These are phyloP conservation scores for Lordiphosa clarofinis DNA, from an alignment of 1,140 invertebrate species.

Conservation along the genomic window DNA sequence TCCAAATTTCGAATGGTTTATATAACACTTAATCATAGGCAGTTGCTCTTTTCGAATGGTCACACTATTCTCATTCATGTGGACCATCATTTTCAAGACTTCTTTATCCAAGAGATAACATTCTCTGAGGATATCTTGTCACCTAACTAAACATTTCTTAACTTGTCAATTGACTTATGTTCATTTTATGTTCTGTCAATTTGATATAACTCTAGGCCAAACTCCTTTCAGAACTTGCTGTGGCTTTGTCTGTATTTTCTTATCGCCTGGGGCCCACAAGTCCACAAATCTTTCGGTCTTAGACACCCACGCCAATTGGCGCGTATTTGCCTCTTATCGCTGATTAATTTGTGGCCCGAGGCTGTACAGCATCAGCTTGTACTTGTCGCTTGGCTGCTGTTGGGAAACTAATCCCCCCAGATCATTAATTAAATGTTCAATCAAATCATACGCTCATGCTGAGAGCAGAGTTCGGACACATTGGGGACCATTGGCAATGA, in stretches of 20 bases:
- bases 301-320: conserved; percentile 47
- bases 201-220: conserved; percentile 20
- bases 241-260: conserved; percentile 4
- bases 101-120: no score
- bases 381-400: conserved; percentile 48
- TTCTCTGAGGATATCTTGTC: no score
- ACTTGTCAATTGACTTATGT: conserved; percentile 26
- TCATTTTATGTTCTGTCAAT: conserved; percentile 3
- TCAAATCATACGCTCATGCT: conserved; percentile 60
- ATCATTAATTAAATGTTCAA: conserved; percentile 73
- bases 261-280: conserved; percentile 6
- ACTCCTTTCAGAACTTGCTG: conserved; percentile 48
- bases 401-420: conserved; percentile 42
- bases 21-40: no score
- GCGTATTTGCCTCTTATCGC: conserved; percentile 28
- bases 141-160: not conserved
- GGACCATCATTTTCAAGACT: no score
- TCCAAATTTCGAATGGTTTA: no score
- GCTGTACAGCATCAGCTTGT: conserved; percentile 57
- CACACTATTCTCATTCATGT: no score
- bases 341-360: conserved; percentile 65
- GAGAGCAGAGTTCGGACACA: conserved; percentile 10
- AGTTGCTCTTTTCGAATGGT: no score
- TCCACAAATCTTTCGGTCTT: conserved; percentile 32
- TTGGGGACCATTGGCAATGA: no score